Evolutionary conservation across 2,888 invertebrate species (phyloP), one percentile per base, ranked within the genome.

Genomic region (Drosophila histrio): DNA sequence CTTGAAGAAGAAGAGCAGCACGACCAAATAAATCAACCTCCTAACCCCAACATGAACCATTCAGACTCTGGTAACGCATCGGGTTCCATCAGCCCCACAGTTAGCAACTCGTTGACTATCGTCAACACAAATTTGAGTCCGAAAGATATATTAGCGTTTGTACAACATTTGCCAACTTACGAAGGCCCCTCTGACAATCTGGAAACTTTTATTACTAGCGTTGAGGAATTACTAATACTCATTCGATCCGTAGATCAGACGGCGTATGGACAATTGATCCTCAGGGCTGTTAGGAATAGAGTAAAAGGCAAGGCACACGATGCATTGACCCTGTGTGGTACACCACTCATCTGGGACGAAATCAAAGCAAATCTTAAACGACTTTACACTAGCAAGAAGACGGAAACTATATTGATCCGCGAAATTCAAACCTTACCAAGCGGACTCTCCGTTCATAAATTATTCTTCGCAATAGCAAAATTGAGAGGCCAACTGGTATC

Each of bases 301-400:
- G 26, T 54, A 21, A 53, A 39, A 15, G 47, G 39, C 39, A 58
- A 24, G 28, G 52, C 43, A 43, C 19, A 60, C 4, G 57, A 56
- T 2, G 56, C 44, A 21, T 36, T 57, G 28, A 21, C 8, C 24
- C 46, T 53, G 15, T 50, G 26, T 11, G 26, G 19, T 43, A 43
- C 43, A 59, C 59, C 34, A 26, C 59, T 58, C 9, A 50, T 43
- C 9, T 54, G 39, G 39, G 61, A 53, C 2, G 46, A 38, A 9
- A 60, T 60, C 5, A 60, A 60, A 15, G 53, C 32, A 32, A 54
- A 54, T 7, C 41, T 41, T n/a, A 54, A 56, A 41, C 41, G 61
- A 2, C 21, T 62, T 0, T 43, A 47, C 8, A 26, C 61, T 32
- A 28, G 7, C 26, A 54, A 56, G 13, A 61, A 54, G 19, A 54